Conservation (phyloP, 2,113 vertebrate species). For the Oncorhynchus masou region DNA sequence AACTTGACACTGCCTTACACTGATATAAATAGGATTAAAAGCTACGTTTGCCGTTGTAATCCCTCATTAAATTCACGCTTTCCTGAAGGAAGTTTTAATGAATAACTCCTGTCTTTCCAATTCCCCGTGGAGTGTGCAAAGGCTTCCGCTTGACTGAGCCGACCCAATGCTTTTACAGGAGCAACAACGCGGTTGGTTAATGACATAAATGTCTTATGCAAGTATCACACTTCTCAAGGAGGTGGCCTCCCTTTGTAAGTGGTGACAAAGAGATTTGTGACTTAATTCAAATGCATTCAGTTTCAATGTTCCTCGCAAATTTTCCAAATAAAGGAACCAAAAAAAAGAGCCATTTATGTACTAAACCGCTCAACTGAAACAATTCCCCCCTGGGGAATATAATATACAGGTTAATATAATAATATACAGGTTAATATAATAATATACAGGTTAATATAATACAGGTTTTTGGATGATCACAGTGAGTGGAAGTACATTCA, state of each 20-base stretch:
- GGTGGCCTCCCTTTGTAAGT: not conserved
- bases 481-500: too few species aligned
- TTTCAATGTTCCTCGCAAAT: not conserved
- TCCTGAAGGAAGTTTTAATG: slow-evolving; percentile 22
- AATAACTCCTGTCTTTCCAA: slow-evolving; percentile 19
- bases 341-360: too few species aligned
- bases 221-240: not conserved
- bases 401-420: too few species aligned
- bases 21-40: slow-evolving; percentile 22
- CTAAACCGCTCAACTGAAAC: not conserved
- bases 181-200: not conserved
- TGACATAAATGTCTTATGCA: not conserved
- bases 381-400: too few species aligned
- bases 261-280: not conserved
- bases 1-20: not conserved
- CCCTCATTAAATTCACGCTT: slow-evolving; percentile 28
- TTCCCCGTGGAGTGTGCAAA: slow-evolving; percentile 2
- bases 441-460: too few species aligned
- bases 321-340: too few species aligned
- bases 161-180: not conserved
- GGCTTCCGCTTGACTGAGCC: slow-evolving; percentile 7
- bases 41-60: slow-evolving; percentile 1
- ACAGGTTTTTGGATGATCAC: too few species aligned
- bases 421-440: too few species aligned
- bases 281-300: not conserved